Conservation (phyloP, 2,113 vertebrate genomes). For the Ifrita kowaldi region DNA sequence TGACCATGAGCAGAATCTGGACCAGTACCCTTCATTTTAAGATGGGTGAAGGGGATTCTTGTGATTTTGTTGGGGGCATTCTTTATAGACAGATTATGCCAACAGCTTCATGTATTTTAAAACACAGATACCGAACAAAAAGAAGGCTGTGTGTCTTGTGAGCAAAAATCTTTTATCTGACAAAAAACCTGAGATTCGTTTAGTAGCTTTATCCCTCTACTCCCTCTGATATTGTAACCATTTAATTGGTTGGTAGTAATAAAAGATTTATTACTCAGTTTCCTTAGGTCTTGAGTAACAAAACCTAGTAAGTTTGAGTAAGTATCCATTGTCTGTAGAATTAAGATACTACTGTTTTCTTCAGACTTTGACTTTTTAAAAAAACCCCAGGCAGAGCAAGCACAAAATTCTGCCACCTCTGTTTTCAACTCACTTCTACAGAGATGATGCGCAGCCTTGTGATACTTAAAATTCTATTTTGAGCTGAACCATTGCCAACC, state of each 20-base stretch:
- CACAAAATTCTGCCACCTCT: not conserved
- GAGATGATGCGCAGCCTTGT: not conserved
- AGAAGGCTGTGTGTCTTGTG: rapidly evolving
- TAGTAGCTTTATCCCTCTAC: not conserved
- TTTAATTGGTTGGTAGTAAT: not conserved
- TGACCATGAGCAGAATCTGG: not conserved
- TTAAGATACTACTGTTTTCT: not conserved
- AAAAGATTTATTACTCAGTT: not conserved
- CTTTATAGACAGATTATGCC: not conserved
- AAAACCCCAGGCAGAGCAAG: not conserved
- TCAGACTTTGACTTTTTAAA: not conserved
- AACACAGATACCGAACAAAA: not conserved
- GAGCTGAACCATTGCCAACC: not conserved
- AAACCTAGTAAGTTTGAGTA: not conserved
- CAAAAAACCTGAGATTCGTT: not conserved
- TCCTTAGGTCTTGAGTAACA: not conserved
- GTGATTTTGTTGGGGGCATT: not conserved
- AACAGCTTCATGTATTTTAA: not conserved
- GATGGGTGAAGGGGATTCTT: not conserved
- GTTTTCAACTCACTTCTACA: not conserved
- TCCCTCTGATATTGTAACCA: not conserved
- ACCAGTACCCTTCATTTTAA: not conserved
- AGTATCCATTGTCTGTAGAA: not conserved
- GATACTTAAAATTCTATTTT: not conserved
- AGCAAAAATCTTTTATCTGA: not conserved